Evolutionary conservation across 2,888 invertebrate species (phyloP), one percentile per base, ranked within the genome.

Genomic region (Nebria brevicollis): DNA sequence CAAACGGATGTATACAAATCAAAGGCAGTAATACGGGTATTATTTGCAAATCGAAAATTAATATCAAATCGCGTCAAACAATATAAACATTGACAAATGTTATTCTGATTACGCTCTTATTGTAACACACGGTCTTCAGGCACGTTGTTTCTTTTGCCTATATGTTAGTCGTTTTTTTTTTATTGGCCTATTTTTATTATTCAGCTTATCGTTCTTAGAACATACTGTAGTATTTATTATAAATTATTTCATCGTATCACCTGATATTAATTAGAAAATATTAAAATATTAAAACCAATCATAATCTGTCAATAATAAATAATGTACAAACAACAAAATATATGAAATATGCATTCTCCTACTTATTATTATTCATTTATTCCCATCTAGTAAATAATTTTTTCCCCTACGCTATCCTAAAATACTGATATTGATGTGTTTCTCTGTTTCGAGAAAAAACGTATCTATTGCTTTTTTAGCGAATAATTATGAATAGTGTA

Each of bases 41-140:
- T 79, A 73, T 79, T 79, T 79, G 74, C 68, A 25, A 73, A 79
- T 74, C 74, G 79, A 75, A 79, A 79, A 79, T 75, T 79, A 79
- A 79, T 79, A 79, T 79, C 75, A 74, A 73, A 13, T 43, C 43
- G 25, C 75, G 75, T 66, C 79, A 79, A 78, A 78, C 78, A 78
- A 78, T 79, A 79, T 79, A 75, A 79, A 79, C 79, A 79, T 15
- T 75, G 73, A 79, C 68, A 68, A 79, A 79, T 75, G 74, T 74
- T 73, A 73, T 79, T 42, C 79, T 65, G 79, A 79, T 79, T 68
- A 20, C 66, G 74, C 2, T 74, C 74, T 42, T 42, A 73, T 66
- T 20, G 73, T 73, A 78, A 78, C 78, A 8, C 15, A 66, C 34
- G 41, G 34, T 42, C 72, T 42, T 73, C 34, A 41, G 2, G 72